Conservation (phyloP, 2,113 vertebrate genomes). For the Noturus placidus region DNA sequence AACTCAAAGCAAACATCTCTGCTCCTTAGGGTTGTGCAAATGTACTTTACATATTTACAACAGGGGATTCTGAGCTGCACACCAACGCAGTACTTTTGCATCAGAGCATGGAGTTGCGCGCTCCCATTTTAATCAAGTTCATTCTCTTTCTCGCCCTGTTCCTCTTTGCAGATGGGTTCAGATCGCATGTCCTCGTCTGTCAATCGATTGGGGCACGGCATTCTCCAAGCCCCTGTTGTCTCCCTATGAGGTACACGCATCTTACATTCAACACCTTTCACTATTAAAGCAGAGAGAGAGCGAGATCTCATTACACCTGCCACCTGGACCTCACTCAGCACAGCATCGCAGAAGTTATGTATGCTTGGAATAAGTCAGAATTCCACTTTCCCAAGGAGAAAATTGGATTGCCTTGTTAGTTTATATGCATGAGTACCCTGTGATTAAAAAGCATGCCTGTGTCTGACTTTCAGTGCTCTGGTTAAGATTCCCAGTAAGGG, state of each 20-base stretch:
- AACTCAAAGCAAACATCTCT: constrained; percentile 34
- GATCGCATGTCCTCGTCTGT: constrained; percentile 93
- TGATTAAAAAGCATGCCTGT: background rate
- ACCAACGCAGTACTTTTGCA: constrained; percentile 49
- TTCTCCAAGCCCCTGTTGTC: constrained; percentile 92
- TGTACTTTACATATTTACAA: constrained; percentile 49
- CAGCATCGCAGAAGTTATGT: constrained; percentile 12
- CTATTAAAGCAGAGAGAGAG: constrained; percentile 26
- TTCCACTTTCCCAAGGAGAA: background rate
- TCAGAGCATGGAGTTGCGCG: constrained; percentile 58
- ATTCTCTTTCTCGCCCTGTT: constrained; percentile 21
- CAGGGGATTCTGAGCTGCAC: constrained; percentile 33
- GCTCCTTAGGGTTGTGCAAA: constrained; percentile 44
- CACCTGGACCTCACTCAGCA: constrained; percentile 13
- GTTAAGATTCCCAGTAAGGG: background rate
- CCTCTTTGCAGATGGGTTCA: constrained; percentile 86
- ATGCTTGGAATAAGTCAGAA: constrained; percentile 9
- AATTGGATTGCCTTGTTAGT: background rate
- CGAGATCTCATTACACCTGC: constrained; percentile 3
- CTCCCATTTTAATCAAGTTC: constrained; percentile 52
- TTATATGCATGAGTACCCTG: background rate
- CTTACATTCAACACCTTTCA: constrained; percentile 26
- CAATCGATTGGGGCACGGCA: constrained; percentile 94
- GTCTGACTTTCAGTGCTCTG: background rate
- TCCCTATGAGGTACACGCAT: constrained; percentile 88